Percentiles rank a stretch among this genome's conserved stretches.
phyloP scores from a whole-genome alignment of 2,113 vertebrate genomes.

The Microcebus jonahi region DNA sequence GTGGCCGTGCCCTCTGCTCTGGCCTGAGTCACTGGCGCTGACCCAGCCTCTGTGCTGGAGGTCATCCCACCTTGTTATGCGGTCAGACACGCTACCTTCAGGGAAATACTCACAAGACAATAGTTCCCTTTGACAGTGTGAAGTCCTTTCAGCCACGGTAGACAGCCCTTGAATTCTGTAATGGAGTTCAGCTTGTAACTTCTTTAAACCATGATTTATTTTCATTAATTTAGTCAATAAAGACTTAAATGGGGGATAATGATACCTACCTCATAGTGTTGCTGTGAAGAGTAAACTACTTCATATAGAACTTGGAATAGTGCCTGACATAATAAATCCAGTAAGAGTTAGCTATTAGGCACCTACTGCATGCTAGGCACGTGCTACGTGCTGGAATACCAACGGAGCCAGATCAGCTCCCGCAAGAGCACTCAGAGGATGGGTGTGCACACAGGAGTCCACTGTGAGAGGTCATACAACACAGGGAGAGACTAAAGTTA shows the following conservation, averaged over 20 bases:
- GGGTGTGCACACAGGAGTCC: fast-evolving
- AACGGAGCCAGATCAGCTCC: not conserved
- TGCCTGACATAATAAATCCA: not conserved
- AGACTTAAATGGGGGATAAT: not conserved
- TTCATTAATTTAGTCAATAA: not conserved
- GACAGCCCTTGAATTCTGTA: not conserved
- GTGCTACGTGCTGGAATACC: fast-evolving
- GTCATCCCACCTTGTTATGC: not conserved
- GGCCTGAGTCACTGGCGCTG: fast-evolving
- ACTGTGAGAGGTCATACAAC: fast-evolving
- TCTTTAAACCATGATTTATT: not conserved
- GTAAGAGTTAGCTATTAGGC: not conserved
- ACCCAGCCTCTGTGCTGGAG: not conserved
- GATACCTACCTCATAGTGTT: not conserved
- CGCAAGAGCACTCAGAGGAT: too few species aligned
- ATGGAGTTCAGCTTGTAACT: not conserved
- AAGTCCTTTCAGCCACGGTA: not conserved
- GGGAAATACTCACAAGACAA: conserved; percentile 26
- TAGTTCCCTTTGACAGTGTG: not conserved
- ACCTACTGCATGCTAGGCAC: not conserved
- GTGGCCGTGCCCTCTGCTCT: not conserved
- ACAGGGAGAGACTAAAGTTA: not conserved
- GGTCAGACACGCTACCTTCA: not conserved
- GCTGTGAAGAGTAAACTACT: not conserved
- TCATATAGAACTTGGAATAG: not conserved